Evolutionary conservation across 2,797 vertebrate species (phyloP), one percentile per base, ranked within the genome.

Genomic region (Hydrocynus forskahlii): DNA sequence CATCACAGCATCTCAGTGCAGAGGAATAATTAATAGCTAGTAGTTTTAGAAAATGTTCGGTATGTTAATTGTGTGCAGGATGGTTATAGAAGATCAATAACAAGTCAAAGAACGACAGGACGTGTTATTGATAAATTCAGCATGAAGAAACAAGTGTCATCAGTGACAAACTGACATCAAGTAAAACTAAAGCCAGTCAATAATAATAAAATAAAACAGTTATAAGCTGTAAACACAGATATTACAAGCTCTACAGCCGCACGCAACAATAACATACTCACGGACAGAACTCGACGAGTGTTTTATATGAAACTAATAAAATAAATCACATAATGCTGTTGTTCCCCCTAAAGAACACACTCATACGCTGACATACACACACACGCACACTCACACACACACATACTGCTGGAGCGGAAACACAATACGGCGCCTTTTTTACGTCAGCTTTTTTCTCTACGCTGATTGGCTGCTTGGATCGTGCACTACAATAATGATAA

Each of bases 351-450:
- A 29, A 29, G 29, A 29, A 29, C 29, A 3, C 29, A 29, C 29
- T 29, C 29, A 29, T 29, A 29, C 29, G 16, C 29, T 16, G 2
- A 16, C 35, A 66, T 1, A 7, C 43, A 50, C 40, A 0, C 21
- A 43, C 43, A 43, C 43, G 5, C 43, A 43, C 43, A 43, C 48
- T 13, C 40, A 0, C 21, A 43, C 43, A 43, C 43, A 43, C 43
- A 43, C 43, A 43, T 9, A 1, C 74, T 64, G 13, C n/a, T 38
- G 4, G 0, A 40, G 4, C 48, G 45, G 62, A 76, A 69, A 10
- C 67, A 73, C 50, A 73, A 59, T 52, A 73, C 76, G n/a, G 78
- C 83, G 85, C 83, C 75, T 83, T 79, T 84, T 17, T 52, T 0
- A 68, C 83, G 62, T 84, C 38, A 63, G 10, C 12, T 0, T 0